Evolutionary conservation across 2,888 invertebrate species (phyloP), one percentile per base, ranked within the genome.

Genomic region (Agonopterix alstromeriana): DNA sequence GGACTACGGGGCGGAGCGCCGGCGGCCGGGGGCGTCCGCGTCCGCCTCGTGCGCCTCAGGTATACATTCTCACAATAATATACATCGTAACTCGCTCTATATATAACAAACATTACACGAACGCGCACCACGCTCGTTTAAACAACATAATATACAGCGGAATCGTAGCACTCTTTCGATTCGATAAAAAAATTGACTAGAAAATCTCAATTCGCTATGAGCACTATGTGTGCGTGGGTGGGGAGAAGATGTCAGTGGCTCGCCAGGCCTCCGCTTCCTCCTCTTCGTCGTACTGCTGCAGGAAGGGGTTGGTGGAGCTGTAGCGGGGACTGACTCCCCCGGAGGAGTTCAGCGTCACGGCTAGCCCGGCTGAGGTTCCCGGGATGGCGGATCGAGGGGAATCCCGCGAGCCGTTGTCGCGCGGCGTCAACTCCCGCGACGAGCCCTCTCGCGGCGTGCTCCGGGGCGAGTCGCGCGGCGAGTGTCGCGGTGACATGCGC

Each of bases 311-410:
- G 45, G 92, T 92, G 58, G 86, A 69, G 63, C 69, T 81, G 77
- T 84, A 87, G 55, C 87, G 83, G 10, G 87, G 87, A 53, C 80
- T 78, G 48, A 82, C 67, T 9, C 64, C 67, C 27, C 71, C 75
- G 11, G 61, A 48, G 36, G 49, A 57, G 67, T 90, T 90, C 56
- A 92, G 74, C 35, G 92, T 92, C 49, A 92, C 91, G 45, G 91
- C 91, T 51, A 92, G 73, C 10, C 92, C 92, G 9, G 92, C 92
- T 9, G 91, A 91, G 43, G 90, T 91, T 52, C 90, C 91, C 46
- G 92, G 78, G 76, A 91, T 75, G 63, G 90, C 84, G 53, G 81
- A 63, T 42, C 83, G 70, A 52, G 82, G 71, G 46, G 86, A 72
- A 53, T 79, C 70, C 63, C 60, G 82, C 59, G 67, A 74, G 10